These are phyloP conservation scores for Darevskia nairensis DNA, from an alignment of 2,797 vertebrate species.

Conservation along the genomic window DNA sequence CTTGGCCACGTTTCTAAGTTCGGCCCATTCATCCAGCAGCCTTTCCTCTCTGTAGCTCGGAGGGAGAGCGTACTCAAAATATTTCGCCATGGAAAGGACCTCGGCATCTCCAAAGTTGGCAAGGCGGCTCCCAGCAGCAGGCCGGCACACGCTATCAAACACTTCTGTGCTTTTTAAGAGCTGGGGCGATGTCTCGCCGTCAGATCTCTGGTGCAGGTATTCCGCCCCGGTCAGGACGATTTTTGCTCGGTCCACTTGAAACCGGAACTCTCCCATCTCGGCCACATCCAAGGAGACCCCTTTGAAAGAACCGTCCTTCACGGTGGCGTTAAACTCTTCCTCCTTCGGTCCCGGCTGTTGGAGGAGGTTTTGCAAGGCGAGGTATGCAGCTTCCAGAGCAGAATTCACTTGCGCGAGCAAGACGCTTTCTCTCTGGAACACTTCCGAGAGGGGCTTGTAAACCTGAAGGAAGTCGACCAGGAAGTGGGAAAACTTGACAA, in stretches of 20 bases:
- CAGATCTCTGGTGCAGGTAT: conserved; percentile 57
- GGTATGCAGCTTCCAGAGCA: background rate
- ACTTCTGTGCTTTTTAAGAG: conserved; percentile 59
- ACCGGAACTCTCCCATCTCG: conserved; percentile 51
- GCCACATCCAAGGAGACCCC: conserved; percentile 42
- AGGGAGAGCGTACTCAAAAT: conserved; percentile 41
- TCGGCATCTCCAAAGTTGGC: conserved; percentile 40
- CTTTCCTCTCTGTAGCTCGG: conserved; percentile 37
- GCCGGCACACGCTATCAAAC: conserved; percentile 58
- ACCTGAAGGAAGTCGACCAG: conserved; percentile 61
- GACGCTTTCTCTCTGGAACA: conserved; percentile 42
- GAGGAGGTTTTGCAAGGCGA: conserved; percentile 39
- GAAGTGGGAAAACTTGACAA: conserved; percentile 65
- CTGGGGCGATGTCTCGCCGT: background rate
- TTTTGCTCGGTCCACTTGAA: conserved; percentile 46
- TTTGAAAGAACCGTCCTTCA: conserved; percentile 20
- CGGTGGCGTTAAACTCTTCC: conserved; percentile 48
- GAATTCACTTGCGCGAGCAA: conserved; percentile 47
- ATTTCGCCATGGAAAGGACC: conserved; percentile 53
- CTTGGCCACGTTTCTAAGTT: conserved; percentile 31
- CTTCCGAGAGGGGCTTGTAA: conserved; percentile 44
- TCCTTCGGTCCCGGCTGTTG: conserved; percentile 52
- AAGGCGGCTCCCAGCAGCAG: conserved; percentile 25
- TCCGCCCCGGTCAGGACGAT: background rate
- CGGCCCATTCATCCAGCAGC: conserved; percentile 50